Percentiles rank a stretch among this genome's conserved stretches.
Evolutionary conservation across 2,888 invertebrate species (phyloP).

Genomic region (Philereme vetulata): DNA sequence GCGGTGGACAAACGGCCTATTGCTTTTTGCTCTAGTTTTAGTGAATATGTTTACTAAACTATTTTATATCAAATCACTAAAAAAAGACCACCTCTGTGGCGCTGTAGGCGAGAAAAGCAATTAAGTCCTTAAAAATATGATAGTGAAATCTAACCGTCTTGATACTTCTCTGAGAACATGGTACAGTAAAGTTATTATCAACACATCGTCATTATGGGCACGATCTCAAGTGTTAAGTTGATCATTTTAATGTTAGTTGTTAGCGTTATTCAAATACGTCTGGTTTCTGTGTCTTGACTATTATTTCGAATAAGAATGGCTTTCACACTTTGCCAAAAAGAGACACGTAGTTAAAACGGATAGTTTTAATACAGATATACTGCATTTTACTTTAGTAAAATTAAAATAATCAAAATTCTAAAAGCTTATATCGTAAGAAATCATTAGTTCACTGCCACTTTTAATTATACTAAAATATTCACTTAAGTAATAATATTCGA

Average conservation of each 20-base stretch:
- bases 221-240: slow-evolving; percentile 76
- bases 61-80: too few species aligned
- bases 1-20: too few species aligned
- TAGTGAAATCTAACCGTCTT: background rate
- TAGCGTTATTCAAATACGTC: slow-evolving; percentile 10
- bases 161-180: slow-evolving; percentile 4
- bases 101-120: too few species aligned
- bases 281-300: slow-evolving; percentile 5
- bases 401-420: background rate
- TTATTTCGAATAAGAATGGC: slow-evolving; percentile 32
- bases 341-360: slow-evolving; percentile 12
- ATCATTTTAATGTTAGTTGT: slow-evolving; percentile 34
- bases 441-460: background rate
- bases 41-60: too few species aligned
- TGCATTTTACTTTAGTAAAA: slow-evolving; percentile 14
- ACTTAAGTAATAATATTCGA: slow-evolving; percentile 2
- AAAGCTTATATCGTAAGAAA: background rate
- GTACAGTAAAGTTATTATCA: slow-evolving; percentile 45
- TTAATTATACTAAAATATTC: slow-evolving; percentile 3
- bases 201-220: slow-evolving; percentile 67
- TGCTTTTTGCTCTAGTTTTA: too few species aligned
- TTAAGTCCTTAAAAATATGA: background rate
- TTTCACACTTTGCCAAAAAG: slow-evolving; percentile 20
- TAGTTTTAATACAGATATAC: slow-evolving; percentile 4
- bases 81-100: too few species aligned